Percentiles rank a stretch among this genome's conserved stretches.
These are phyloP conservation scores for Brachypalpus laphriformis DNA, from an alignment of 2,888 invertebrate species.

Conservation along the genomic window DNA sequence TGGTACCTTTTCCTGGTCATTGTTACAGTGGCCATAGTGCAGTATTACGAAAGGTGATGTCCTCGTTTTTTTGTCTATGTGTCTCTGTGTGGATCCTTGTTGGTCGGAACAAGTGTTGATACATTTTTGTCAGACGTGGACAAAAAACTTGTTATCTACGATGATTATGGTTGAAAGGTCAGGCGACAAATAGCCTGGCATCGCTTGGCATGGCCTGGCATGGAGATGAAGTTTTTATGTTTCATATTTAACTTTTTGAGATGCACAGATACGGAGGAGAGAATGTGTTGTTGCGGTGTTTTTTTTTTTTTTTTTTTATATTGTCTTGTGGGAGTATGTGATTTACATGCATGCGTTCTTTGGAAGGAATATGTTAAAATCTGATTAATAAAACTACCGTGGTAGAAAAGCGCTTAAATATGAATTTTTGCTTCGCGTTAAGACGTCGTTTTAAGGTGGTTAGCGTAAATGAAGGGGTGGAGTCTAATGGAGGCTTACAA, in stretches of 20 bases:
- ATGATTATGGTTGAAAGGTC: constrained; percentile 55
- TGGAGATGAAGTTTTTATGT: constrained; percentile 31
- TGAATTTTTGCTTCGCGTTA: no score
- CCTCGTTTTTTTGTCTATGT: constrained; percentile 4
- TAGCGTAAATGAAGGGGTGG: no score
- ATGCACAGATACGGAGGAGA: constrained; percentile 5
- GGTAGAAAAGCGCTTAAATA: no score
- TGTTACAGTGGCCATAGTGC: constrained; percentile 17
- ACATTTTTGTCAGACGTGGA: constrained; percentile 43
- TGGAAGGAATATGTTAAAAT: no score
- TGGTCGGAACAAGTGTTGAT: constrained; percentile 35
- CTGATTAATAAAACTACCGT: no score
- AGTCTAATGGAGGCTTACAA: no score
- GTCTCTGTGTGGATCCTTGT: not conserved
- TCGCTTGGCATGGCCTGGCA: constrained; percentile 28
- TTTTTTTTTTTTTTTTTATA: not conserved
- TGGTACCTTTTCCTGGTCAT: constrained; percentile 11
- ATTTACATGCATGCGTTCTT: no score
- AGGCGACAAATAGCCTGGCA: constrained; percentile 37
- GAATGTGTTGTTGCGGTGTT: constrained; percentile 11
- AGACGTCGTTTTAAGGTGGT: no score
- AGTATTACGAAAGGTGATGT: constrained; percentile 33
- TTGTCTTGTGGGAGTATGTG: not conserved
- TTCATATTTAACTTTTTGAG: constrained; percentile 29
- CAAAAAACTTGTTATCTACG: constrained; percentile 59